Evolutionary conservation across 2,888 invertebrate species (phyloP).

Genomic region (Amblyteles armatorius): DNA sequence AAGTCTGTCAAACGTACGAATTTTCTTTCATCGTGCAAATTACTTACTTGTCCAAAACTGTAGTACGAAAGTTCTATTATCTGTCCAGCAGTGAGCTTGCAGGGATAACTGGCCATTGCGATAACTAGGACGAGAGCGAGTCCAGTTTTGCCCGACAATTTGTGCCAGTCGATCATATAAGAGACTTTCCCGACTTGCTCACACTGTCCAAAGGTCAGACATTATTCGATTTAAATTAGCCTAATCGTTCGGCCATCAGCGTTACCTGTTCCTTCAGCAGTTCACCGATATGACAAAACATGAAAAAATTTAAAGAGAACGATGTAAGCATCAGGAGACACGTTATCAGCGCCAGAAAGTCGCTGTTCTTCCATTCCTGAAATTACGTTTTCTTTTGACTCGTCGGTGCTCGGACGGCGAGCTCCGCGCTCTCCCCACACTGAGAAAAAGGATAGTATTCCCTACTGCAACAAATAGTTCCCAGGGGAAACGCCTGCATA

Average conservation of each 20-base stretch:
- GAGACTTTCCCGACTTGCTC: slow-evolving; percentile 30
- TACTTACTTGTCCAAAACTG: slow-evolving; percentile 24
- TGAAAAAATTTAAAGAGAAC: slow-evolving; percentile 66
- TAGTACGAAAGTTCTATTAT: slow-evolving; percentile 47
- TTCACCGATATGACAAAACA: slow-evolving; percentile 69
- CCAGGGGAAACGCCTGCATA: too few species aligned
- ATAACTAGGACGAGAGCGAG: slow-evolving; percentile 48
- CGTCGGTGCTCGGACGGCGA: not conserved
- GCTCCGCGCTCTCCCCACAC: not conserved
- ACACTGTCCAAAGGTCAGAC: slow-evolving; percentile 30
- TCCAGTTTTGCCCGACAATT: slow-evolving; percentile 43
- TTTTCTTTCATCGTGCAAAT: not conserved
- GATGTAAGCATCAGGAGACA: slow-evolving; percentile 63
- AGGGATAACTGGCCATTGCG: slow-evolving; percentile 42
- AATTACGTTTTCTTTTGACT: slow-evolving; percentile 7
- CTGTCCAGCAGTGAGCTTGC: slow-evolving; percentile 55
- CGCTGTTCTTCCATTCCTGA: slow-evolving; percentile 59
- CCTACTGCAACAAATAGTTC: too few species aligned
- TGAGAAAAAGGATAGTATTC: too few species aligned
- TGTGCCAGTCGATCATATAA: slow-evolving; percentile 59
- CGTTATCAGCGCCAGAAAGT: slow-evolving; percentile 47
- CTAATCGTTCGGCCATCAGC: not conserved
- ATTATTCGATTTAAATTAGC: not conserved
- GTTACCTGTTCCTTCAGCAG: slow-evolving; percentile 64
- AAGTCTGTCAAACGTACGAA: too few species aligned